Conservation (phyloP, 2,888 invertebrate genomes). For the Stenoptilia bipunctidactyla region DNA sequence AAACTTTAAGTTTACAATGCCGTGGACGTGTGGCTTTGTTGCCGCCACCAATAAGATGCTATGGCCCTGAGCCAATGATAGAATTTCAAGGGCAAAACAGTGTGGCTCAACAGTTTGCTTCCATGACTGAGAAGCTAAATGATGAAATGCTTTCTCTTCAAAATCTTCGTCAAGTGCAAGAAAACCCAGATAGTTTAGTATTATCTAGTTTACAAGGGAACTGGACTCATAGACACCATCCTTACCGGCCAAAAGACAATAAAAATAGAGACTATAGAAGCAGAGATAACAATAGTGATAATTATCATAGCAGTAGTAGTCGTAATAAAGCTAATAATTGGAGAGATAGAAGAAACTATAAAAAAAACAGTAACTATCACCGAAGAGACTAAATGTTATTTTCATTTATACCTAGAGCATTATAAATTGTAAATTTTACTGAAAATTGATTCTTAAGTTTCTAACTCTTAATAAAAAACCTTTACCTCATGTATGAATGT, state of each 20-base stretch:
- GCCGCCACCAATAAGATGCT: conserved; percentile 49
- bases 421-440: no score
- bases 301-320: conserved; percentile 22
- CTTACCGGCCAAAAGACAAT: conserved; percentile 37
- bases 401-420: no score
- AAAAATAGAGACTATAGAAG: conserved; percentile 31
- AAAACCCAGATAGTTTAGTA: conserved; percentile 34
- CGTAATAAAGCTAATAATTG: conserved; percentile 27
- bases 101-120: conserved; percentile 42
- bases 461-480: conserved; percentile 2
- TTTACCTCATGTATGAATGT: neutral
- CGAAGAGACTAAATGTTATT: conserved; percentile 25
- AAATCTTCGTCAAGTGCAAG: conserved; percentile 19
- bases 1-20: conserved; percentile 59
- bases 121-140: conserved; percentile 45
- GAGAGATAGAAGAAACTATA: conserved; percentile 39
- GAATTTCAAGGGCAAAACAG: conserved; percentile 30
- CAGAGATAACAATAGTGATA: conserved; percentile 25
- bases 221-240: conserved; percentile 59
- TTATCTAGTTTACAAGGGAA: conserved; percentile 62
- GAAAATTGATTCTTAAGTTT: conserved; percentile 2
- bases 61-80: conserved; percentile 34
- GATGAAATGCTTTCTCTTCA: conserved; percentile 26
- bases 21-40: conserved; percentile 34
- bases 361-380: conserved; percentile 32